Evolutionary conservation across 2,797 vertebrate genomes (phyloP), one percentile per base, ranked within the genome.

Genomic region (Xenopus petersii): DNA sequence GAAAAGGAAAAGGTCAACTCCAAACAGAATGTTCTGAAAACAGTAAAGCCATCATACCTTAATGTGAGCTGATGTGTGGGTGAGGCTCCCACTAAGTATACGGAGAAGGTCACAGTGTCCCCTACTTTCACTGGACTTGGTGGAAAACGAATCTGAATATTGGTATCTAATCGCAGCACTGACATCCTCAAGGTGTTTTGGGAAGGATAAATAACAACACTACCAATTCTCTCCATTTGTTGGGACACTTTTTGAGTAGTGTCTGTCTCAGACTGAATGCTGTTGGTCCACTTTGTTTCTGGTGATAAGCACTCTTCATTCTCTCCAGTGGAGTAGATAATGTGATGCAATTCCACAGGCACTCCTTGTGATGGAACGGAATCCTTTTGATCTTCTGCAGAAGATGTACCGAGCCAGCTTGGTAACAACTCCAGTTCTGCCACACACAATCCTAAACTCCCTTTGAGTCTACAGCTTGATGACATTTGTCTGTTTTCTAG

Each of bases 361-460:
- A 91, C 87, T 4, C 94, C 89, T 79, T 91, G 83, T 66, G 86
- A 69, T 0, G 84, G 83, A 49, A 90, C 84, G 1, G 85, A 81
- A 4, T 86, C 85, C 73, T 89, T 84, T 77, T 90, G 91, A 81
- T 93, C 90, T 77, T 89, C 88, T 55, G 82, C 78, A 5, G 92
- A 89, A 47, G 46, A 90, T 30, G 93, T 89, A 74, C 87, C 88
- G 87, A 99, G 97, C 97, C 97, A 99, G 84, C 88, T 89, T 0
- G 91, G 86, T 26, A 94, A 91, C 62, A 98, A 89, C 79, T 94
- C 93, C 87, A 99, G 81, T 81, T 95, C 94, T 0, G 93, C 94
- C n/a, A 98, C 94, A n/a, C 97, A 98, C 84, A 98, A 89, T 56
- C 96, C 96, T 2, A 94, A 86, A 76, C 89, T 87, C 54, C 96